A percentile compares a stretch with the other conserved stretches of the same genome.
Evolutionary conservation across 2,888 invertebrate species (phyloP).

Genomic region (Cantharis lateralis): DNA sequence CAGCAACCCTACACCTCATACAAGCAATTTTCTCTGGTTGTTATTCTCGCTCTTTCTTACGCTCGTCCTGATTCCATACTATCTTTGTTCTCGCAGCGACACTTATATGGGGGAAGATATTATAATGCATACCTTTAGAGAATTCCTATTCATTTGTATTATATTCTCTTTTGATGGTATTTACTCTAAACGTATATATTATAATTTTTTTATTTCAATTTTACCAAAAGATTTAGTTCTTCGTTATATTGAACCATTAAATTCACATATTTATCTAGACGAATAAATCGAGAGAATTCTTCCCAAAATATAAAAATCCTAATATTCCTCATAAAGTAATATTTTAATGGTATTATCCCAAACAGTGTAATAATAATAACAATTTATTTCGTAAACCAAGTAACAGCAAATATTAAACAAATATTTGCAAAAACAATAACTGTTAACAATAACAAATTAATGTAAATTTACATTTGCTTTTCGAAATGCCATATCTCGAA

Average conservation of each 20-base stretch:
- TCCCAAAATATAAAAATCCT: not conserved
- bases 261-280: not conserved
- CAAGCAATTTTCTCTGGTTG: conserved; percentile 34
- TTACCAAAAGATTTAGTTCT: not conserved
- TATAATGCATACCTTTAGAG: conserved; percentile 6
- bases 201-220: not conserved
- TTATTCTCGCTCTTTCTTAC: conserved; percentile 19
- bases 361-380: not conserved
- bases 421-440: not conserved
- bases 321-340: not conserved
- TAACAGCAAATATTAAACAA: not conserved
- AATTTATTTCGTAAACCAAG: not conserved
- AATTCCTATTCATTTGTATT: conserved; percentile 12
- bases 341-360: not conserved
- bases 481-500: too few species aligned
- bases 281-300: not conserved
- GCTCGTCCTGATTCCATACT: conserved; percentile 2
- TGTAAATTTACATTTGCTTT: not conserved
- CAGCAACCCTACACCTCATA: conserved; percentile 25
- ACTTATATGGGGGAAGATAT: conserved; percentile 2
- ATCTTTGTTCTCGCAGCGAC: not conserved
- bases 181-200: not conserved
- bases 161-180: conserved; percentile 6
- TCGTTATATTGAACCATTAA: not conserved
- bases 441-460: not conserved